A percentile compares a stretch with the other conserved stretches of the same genome.
phyloP scores from a whole-genome alignment of 2,797 vertebrate species.

The Rhabdomys pumilio region DNA sequence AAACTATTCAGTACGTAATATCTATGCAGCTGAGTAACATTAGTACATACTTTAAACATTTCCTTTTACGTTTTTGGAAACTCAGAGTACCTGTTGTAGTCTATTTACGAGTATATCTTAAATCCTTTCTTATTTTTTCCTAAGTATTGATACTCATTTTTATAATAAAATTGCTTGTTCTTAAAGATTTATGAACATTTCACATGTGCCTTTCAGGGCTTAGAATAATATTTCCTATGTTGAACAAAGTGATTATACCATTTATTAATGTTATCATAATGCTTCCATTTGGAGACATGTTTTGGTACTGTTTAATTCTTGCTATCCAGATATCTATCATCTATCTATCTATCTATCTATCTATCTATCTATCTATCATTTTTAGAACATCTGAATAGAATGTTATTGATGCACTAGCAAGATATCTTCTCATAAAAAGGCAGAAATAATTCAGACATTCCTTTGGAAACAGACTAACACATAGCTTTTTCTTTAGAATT shows the following conservation, averaged over 20 bases:
- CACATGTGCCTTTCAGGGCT: background rate
- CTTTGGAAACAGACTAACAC: background rate
- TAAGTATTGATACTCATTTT: background rate
- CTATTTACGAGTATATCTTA: background rate
- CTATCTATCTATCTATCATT: no score
- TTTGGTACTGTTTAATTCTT: constrained; percentile 1
- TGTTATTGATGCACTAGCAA: background rate
- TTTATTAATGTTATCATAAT: constrained; percentile 36
- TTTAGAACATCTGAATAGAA: background rate
- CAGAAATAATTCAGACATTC: background rate
- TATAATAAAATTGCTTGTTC: background rate
- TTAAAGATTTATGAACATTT: background rate
- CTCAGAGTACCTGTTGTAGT: background rate
- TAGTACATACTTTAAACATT: background rate
- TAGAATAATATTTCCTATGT: background rate
- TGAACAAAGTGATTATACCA: background rate
- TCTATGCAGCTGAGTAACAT: constrained; percentile 6
- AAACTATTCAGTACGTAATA: background rate
- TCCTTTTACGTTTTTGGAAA: constrained; percentile 30
- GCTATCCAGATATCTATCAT: background rate
- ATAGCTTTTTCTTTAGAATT: background rate
- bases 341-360: no score
- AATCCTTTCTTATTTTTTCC: background rate
- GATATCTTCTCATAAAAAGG: background rate
- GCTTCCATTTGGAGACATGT: constrained; percentile 5